Evolutionary conservation across 1,140 invertebrate genomes (phyloP), one percentile per base, ranked within the genome.

Genomic region (Eumeta japonica): DNA sequence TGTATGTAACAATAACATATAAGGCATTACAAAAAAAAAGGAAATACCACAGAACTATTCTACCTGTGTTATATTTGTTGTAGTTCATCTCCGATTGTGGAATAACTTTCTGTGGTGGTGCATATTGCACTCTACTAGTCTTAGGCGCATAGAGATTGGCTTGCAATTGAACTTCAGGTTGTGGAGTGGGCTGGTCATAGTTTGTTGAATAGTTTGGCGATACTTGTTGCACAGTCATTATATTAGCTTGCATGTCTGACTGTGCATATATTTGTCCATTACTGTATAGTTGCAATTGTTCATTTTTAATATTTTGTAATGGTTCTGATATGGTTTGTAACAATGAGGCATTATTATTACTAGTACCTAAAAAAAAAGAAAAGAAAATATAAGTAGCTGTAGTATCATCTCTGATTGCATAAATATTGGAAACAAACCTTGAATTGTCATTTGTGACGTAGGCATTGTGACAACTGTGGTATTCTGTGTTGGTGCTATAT

Each of bases 361-460:
- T 66, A 16, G 63, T 55, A 41, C 65, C 67, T 71, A 35, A 37
- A 63, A 62, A 13, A 19, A 10, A 13, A 9, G 10, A 35, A 24
- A 13, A 16, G 39, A 4, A 29, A 14, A 45, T 19, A 45, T 32
- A 41, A 24, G 10, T n/a, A 24, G 19, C 10, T n/a, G n/a, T n/a
- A n/a, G n/a, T n/a, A n/a, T n/a, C n/a, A n/a, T n/a, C n/a, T n/a
- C n/a, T n/a, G n/a, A n/a, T n/a, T n/a, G n/a, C n/a, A n/a, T n/a
- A n/a, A n/a, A n/a, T n/a, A n/a, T n/a, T n/a, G n/a, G n/a, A n/a
- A n/a, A n/a, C n/a, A n/a, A n/a, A 70, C 67, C 60, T 41, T 68
- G 64, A 37, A 73, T 64, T 40, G 62, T 58, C 66, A 71, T 71
- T 47, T 71, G 66, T 51, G 60, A 64, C 45, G 66, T 61, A 36